These are phyloP conservation scores for Alectura lathami DNA, from an alignment of 2,113 vertebrate species.

Conservation along the genomic window DNA sequence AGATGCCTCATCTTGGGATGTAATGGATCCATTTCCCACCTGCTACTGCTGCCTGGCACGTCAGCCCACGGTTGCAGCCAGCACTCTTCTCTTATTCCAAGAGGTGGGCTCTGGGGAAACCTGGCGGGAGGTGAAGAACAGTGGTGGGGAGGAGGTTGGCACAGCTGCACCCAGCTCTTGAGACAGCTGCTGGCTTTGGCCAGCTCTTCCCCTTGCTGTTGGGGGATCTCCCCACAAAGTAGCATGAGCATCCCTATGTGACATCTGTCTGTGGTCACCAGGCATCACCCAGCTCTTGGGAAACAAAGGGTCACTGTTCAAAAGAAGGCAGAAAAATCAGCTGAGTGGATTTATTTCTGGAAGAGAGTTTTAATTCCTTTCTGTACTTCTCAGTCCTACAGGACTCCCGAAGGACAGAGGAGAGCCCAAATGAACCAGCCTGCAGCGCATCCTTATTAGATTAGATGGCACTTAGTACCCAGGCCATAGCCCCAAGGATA, in stretches of 20 bases:
- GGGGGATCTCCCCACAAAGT: neutral
- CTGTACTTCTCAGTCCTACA: neutral
- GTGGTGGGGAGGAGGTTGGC: neutral
- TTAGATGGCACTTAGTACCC: neutral
- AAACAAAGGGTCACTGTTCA: neutral
- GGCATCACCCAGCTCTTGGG: too few relatives aligned
- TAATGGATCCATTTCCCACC: neutral
- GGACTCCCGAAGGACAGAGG: neutral
- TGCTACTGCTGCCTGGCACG: neutral
- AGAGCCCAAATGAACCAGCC: neutral
- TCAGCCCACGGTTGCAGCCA: neutral
- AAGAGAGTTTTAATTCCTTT: neutral
- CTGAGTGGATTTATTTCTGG: neutral
- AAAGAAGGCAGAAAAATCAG: neutral
- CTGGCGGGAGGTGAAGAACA: neutral
- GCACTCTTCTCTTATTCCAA: neutral
- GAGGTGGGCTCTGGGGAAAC: neutral
- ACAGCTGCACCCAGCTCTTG: neutral
- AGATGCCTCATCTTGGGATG: neutral
- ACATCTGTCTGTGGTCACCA: neutral
- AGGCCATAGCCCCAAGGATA: neutral
- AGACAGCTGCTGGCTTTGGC: neutral
- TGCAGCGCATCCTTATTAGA: neutral
- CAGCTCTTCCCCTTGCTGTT: neutral
- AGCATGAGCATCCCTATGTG: accelerated